Evolutionary conservation across 2,888 invertebrate genomes (phyloP).

Genomic region (Phlogophora meticulosa): DNA sequence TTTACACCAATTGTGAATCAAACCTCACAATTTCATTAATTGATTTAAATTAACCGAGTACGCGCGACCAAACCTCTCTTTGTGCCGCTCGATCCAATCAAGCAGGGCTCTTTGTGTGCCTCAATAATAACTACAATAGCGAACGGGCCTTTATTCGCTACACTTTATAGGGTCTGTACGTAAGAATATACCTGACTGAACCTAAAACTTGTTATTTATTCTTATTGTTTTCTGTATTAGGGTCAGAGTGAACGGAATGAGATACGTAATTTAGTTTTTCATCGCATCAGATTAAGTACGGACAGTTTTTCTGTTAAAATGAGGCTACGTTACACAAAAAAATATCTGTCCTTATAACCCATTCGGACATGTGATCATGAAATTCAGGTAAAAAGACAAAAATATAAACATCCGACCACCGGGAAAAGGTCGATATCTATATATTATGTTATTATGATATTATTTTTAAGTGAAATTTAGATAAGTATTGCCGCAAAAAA

Average conservation of each 20-base stretch:
- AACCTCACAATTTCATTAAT: conserved; percentile 44
- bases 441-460: too few species aligned
- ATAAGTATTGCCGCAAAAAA: too few species aligned
- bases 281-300: neutral
- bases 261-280: conserved; percentile 2
- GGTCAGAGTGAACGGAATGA: conserved; percentile 14
- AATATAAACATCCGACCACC: too few species aligned
- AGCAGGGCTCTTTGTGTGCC: conserved; percentile 42
- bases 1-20: conserved; percentile 45
- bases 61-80: conserved; percentile 42
- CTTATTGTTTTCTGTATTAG: conserved; percentile 35
- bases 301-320: neutral
- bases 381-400: too few species aligned
- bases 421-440: too few species aligned
- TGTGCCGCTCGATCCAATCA: conserved; percentile 58
- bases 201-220: conserved; percentile 40
- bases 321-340: neutral
- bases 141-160: conserved; percentile 41
- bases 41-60: conserved; percentile 55
- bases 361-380: too few species aligned
- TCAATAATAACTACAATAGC: conserved; percentile 54
- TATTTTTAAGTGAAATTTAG: too few species aligned
- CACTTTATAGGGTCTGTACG: conserved; percentile 30
- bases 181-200: conserved; percentile 31
- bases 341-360: too few species aligned